Conservation (phyloP, 1,140 invertebrate genomes). For the Euura lappo region DNA sequence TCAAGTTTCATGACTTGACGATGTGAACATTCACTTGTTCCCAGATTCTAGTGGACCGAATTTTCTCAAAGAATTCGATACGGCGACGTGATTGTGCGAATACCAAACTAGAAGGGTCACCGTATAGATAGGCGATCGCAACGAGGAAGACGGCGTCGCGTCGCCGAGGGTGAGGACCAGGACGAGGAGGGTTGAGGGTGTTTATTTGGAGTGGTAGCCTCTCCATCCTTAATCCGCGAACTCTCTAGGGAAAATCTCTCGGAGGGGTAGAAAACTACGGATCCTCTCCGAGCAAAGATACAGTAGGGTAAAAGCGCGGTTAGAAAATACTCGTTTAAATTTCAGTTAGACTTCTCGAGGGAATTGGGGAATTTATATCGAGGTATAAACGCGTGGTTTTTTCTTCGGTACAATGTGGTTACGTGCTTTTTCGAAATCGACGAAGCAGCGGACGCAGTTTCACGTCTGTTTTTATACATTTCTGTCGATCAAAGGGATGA, state of each 20-base stretch:
- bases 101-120: neutral
- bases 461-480: neutral
- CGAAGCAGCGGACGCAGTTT: neutral
- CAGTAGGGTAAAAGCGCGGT: neutral
- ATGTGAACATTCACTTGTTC: neutral
- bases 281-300: neutral
- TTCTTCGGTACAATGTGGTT: too few relatives aligned
- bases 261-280: conserved; percentile 10
- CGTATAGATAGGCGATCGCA: neutral
- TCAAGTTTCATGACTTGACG: too few relatives aligned
- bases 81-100: neutral
- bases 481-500: neutral
- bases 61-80: neutral
- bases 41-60: neutral
- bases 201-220: conserved; percentile 58
- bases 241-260: conserved; percentile 43
- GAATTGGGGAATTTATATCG: too few relatives aligned
- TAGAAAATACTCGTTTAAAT: neutral
- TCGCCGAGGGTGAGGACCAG: conserved; percentile 24
- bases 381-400: too few relatives aligned
- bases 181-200: conserved; percentile 45
- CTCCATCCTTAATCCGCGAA: conserved; percentile 51
- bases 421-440: too few relatives aligned
- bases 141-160: neutral
- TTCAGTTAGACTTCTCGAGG: too few relatives aligned